A percentile compares a stretch with the other conserved stretches of the same genome.
These are phyloP conservation scores for Diadegma fenestrale DNA, from an alignment of 2,888 invertebrate species.

Conservation along the genomic window DNA sequence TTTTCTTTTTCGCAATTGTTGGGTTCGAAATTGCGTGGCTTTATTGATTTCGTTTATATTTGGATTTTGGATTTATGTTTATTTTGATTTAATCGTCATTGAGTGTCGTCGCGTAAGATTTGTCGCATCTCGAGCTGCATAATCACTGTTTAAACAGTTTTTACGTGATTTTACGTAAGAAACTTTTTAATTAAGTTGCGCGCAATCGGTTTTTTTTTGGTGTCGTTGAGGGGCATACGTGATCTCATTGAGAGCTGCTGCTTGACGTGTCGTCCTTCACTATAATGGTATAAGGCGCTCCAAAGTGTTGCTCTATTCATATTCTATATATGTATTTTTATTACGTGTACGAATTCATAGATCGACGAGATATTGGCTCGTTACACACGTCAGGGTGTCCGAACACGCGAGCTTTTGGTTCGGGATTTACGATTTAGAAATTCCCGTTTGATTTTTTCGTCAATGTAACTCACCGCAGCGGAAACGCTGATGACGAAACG, in stretches of 20 bases:
- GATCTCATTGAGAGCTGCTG: slow-evolving; percentile 57
- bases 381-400: not conserved
- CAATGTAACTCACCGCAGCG: not conserved
- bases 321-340: slow-evolving; percentile 13
- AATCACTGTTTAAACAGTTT: slow-evolving; percentile 20
- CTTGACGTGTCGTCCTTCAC: slow-evolving; percentile 76
- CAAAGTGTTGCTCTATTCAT: slow-evolving; percentile 58
- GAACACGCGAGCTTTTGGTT: not conserved
- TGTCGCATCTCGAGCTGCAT: slow-evolving; percentile 35
- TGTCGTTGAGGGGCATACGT: slow-evolving; percentile 31
- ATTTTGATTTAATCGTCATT: not conserved
- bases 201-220: not conserved
- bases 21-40: slow-evolving; percentile 38
- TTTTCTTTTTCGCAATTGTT: slow-evolving; percentile 23
- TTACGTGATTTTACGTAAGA: not conserved
- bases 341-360: slow-evolving; percentile 17
- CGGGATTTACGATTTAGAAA: not conserved
- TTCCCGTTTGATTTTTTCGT: not conserved
- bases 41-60: slow-evolving; percentile 1
- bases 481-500: not conserved
- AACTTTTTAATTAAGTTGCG: slow-evolving; percentile 14
- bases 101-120: slow-evolving; percentile 21
- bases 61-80: not conserved
- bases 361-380: not conserved
- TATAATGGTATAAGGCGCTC: slow-evolving; percentile 66